Percentiles rank a stretch among this genome's conserved stretches.
Conservation (phyloP, 2,797 vertebrate species). For the Phrynocephalus guinanensis region DNA sequence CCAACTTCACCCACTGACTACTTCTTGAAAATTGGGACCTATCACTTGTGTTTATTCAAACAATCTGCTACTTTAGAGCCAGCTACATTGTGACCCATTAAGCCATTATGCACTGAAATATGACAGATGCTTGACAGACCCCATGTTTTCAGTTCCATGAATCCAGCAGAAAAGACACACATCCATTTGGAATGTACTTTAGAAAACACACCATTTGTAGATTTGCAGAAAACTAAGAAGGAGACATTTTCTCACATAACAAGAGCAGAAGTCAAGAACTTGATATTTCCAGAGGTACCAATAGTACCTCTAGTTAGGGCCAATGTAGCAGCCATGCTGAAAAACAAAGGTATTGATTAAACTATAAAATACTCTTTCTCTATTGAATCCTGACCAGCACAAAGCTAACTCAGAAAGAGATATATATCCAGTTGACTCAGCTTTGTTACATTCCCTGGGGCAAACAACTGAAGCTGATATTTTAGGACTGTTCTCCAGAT, state of each 20-base stretch:
- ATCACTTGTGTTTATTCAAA: not conserved
- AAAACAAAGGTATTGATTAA: not conserved
- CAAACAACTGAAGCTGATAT: not conserved
- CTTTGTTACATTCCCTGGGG: not conserved
- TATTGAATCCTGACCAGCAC: not conserved
- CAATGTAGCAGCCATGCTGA: not conserved
- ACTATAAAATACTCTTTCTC: not conserved
- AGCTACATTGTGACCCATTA: not conserved
- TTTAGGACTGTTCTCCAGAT: not conserved
- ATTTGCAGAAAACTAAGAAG: not conserved
- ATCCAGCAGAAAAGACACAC: not conserved
- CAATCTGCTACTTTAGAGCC: not conserved
- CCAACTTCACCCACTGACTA: not conserved
- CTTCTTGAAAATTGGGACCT: no score
- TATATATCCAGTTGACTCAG: not conserved
- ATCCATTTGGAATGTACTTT: not conserved
- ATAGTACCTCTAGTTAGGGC: not conserved
- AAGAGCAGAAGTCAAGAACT: constrained; percentile 5
- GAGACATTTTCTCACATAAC: not conserved
- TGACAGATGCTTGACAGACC: not conserved
- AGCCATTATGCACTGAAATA: not conserved
- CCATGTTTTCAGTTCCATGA: not conserved
- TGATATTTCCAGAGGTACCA: not conserved
- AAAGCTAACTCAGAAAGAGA: not conserved
- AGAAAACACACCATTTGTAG: not conserved